Base-by-base conservation (phyloP, 2,113 vertebrate species). In the Platysteira castanea region DNA sequence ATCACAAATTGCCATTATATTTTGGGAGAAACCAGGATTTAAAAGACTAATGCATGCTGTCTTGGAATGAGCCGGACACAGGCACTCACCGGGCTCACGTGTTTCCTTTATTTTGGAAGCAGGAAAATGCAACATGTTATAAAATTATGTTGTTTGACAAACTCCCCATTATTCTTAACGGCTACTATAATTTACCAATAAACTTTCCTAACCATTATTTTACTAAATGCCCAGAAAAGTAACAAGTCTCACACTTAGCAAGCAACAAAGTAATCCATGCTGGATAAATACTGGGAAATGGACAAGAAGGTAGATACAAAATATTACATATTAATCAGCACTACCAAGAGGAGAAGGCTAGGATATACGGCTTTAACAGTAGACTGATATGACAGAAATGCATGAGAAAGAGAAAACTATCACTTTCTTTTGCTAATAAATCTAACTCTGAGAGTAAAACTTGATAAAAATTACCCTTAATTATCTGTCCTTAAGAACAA, bases 1-100 rank as follows among this genome's bases (percentile, higher is more conserved):
- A 77, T 16, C 15, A 41, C 2, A 26, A 89, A 78, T 23, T 56
- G 21, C 7, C 17, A 59, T 42, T 22, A 17, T 13, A 49, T n/a
- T 78, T 47, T 46, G 26, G 21, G 8, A 7, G 11, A 83, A 95
- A 85, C 1, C 6, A 68, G 7, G 44, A 46, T 74, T 39, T 61
- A 54, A 65, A 64, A 81, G 39, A 89, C 5, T 52, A 46, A 54
- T 6, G 11, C 0, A 0, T 35, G 4, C 31, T 60, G 12, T 44
- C 35, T 65, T 60, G 17, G 47, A 84, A 78, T 19, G 15, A 81
- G 21, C 19, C 2, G 13, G 68, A 74, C 24, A 63, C 3, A 37
- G 44, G 24, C 13, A 57, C 10, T 30, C 42, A 81, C 2, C 7
- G 15, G 28, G 17, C 11, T 20, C 15, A 17, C 0, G 0, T 1